These are phyloP conservation scores for Charaxes varanes DNA, from an alignment of 1,140 invertebrate genomes.

Conservation along the genomic window DNA sequence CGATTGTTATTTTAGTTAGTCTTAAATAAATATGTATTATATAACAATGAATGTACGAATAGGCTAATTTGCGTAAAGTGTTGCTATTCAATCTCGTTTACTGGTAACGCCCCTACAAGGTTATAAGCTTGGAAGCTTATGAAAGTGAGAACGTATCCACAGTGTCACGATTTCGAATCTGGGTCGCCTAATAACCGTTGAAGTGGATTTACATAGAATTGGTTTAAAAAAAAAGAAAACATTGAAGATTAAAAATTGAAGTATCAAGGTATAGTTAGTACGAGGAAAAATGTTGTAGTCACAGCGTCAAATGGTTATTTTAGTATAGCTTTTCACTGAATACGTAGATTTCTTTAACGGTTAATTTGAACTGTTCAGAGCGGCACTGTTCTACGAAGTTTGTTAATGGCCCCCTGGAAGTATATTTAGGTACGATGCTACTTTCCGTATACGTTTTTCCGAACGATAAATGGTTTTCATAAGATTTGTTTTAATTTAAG, in stretches of 20 bases:
- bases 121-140: constrained; percentile 19
- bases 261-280: not conserved
- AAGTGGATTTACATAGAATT: constrained; percentile 10
- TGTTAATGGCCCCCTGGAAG: constrained; percentile 8
- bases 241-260: not conserved
- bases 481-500: too few relatives aligned
- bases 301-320: constrained; percentile 8
- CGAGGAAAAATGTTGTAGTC: not conserved
- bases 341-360: constrained; percentile 9
- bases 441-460: too few relatives aligned
- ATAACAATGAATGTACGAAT: too few relatives aligned
- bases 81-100: too few relatives aligned
- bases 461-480: too few relatives aligned
- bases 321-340: constrained; percentile 3
- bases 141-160: constrained; percentile 21
- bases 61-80: too few relatives aligned
- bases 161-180: constrained; percentile 18
- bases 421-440: constrained; percentile 12
- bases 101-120: constrained; percentile 17
- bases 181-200: constrained; percentile 16
- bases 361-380: constrained; percentile 15
- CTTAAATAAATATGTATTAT: too few relatives aligned
- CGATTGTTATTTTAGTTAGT: too few relatives aligned
- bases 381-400: constrained; percentile 11
- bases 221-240: constrained; percentile 1